A percentile compares a stretch with the other conserved stretches of the same genome.
Conservation (phyloP, 2,888 invertebrate species). For the Torymus aiolomorphi region DNA sequence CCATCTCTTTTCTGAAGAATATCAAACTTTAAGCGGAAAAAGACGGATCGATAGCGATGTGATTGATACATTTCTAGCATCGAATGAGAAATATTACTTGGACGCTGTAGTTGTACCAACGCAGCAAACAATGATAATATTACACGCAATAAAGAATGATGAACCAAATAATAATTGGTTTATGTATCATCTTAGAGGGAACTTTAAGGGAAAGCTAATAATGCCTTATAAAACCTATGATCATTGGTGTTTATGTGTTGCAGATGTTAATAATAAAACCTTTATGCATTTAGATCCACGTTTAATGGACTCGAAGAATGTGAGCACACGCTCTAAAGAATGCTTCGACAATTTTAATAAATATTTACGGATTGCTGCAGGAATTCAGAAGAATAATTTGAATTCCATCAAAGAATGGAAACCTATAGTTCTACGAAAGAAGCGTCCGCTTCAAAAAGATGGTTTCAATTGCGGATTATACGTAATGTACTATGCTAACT, state of each 20-base stretch:
- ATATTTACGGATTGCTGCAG: neutral
- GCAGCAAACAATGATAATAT: neutral
- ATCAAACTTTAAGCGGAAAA: neutral
- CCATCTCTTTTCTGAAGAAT: neutral
- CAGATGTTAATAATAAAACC: neutral
- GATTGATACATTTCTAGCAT: neutral
- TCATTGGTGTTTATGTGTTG: slow-evolving; percentile 12
- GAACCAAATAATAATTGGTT: neutral
- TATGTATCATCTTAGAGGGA: slow-evolving; percentile 1
- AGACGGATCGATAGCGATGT: slow-evolving; percentile 4
- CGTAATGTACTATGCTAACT: slow-evolving; percentile 3
- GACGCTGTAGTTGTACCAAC: slow-evolving; percentile 9
- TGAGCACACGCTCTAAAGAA: neutral
- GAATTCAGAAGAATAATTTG: neutral
- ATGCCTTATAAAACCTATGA: slow-evolving; percentile 15
- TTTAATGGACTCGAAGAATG: no score
- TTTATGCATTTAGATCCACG: neutral
- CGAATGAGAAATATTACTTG: neutral
- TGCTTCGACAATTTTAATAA: neutral
- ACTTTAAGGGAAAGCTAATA: neutral
- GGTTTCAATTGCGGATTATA: neutral
- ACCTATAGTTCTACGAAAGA: neutral
- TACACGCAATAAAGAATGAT: neutral
- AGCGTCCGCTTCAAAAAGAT: neutral
- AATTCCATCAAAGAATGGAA: slow-evolving; percentile 4